These are phyloP conservation scores for Trilocha varians DNA, from an alignment of 2,888 invertebrate genomes.

Conservation along the genomic window DNA sequence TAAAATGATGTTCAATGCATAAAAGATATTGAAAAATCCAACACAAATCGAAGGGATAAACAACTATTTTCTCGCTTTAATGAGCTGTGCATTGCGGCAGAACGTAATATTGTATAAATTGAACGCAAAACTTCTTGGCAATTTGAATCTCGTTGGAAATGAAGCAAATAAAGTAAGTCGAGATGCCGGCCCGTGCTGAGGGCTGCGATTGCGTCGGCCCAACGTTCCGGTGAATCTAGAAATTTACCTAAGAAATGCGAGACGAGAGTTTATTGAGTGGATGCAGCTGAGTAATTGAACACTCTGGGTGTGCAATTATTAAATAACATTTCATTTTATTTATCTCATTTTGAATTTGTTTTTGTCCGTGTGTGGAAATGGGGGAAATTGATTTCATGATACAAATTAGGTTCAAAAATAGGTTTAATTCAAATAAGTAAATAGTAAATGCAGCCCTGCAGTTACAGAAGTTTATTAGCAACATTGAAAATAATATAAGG, in stretches of 20 bases:
- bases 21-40: slow-evolving; percentile 13
- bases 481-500: no score
- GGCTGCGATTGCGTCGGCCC: slow-evolving; percentile 40
- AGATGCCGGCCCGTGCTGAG: slow-evolving; percentile 22
- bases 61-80: slow-evolving; percentile 10
- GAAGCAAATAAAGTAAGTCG: slow-evolving; percentile 51
- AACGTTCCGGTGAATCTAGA: slow-evolving; percentile 38
- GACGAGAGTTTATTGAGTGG: slow-evolving; percentile 1
- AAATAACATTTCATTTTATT: no score
- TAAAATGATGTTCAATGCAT: no score
- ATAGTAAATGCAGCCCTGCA: no score
- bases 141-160: slow-evolving; percentile 48
- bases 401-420: no score
- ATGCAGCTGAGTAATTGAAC: not conserved
- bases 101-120: slow-evolving; percentile 44
- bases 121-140: slow-evolving; percentile 51
- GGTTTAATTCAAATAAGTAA: no score
- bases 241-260: slow-evolving; percentile 30
- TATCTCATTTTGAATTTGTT: no score
- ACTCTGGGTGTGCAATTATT: no score
- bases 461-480: no score
- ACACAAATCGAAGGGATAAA: not conserved
- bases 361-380: no score
- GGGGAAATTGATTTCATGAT: no score
- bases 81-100: slow-evolving; percentile 27